These are phyloP conservation scores for Parazoanthus atlanticus DNA, from an alignment of 92 coral and sea anemone genomes.

Conservation along the genomic window DNA sequence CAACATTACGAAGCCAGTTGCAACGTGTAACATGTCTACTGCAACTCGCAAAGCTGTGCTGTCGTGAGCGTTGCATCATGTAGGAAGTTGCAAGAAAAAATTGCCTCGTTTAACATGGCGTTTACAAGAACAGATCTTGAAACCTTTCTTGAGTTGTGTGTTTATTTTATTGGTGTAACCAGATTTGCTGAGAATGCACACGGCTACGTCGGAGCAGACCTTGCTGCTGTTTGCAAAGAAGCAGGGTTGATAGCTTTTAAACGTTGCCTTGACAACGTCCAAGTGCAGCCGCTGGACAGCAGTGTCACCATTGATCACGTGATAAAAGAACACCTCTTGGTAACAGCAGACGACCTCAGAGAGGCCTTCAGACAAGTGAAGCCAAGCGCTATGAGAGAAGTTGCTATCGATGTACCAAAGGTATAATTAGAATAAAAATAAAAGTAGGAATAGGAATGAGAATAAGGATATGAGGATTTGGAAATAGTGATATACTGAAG, in stretches of 20 bases:
- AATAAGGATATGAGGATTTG: no score
- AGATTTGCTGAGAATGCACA: conserved; percentile 97
- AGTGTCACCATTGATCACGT: conserved; percentile 40
- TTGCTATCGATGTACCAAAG: conserved; percentile 96
- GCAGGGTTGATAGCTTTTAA: conserved; percentile 87
- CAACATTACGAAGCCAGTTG: no score
- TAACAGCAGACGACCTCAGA: conserved; percentile 77
- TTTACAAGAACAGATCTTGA: no score
- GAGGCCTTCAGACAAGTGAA: conserved; percentile 88
- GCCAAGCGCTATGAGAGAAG: conserved; percentile 99
- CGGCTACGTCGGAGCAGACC: conserved; percentile 99
- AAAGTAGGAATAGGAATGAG: no score
- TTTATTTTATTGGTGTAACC: not conserved
- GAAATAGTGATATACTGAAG: no score
- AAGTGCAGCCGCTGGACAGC: conserved; percentile 1
- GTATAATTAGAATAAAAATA: conserved; percentile 36
- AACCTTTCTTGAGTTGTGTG: not conserved
- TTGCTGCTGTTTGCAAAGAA: conserved; percentile 95
- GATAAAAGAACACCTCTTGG: conserved; percentile 58
- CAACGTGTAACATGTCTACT: no score
- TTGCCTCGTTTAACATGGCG: no score
- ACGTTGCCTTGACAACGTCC: conserved; percentile 64
- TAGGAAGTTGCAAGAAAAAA: no score
- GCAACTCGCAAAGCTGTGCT: no score
- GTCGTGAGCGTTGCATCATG: no score